Percentiles rank a stretch among this genome's conserved stretches.
phyloP scores from a whole-genome alignment of 2,797 vertebrate species.

The Enteromius fasciolatus region DNA sequence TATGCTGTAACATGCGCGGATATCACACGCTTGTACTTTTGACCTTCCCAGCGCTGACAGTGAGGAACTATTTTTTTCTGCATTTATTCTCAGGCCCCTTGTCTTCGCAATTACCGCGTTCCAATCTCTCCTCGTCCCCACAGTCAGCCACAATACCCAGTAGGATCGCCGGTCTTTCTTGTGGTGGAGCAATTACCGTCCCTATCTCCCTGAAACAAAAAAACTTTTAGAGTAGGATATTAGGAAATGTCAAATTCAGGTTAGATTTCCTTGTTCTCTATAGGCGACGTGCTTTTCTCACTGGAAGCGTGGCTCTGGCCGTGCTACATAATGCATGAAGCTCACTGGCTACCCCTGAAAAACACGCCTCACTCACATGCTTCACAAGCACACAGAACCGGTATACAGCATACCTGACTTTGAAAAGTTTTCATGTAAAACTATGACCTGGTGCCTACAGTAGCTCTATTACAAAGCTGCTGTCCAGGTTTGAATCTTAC shows the following conservation, averaged over 20 bases:
- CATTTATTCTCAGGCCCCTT: conserved; percentile 81
- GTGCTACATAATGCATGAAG: conserved; percentile 78
- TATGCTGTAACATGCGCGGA: conserved; percentile 74
- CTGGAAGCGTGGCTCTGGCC: conserved; percentile 72
- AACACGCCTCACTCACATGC: not conserved
- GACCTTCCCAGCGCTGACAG: conserved; percentile 82
- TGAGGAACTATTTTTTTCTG: conserved; percentile 67
- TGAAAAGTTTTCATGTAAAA: conserved; percentile 5
- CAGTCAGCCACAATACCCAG: conserved; percentile 83
- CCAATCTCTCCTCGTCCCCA: conserved; percentile 81
- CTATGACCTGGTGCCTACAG: not conserved
- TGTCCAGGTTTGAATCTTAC: not conserved
- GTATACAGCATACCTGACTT: not conserved
- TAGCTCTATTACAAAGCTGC: not conserved
- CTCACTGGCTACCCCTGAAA: conserved; percentile 42
- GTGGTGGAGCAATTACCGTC: conserved; percentile 81
- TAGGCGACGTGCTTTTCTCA: conserved; percentile 70
- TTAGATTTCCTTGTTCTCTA: conserved; percentile 82
- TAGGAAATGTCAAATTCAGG: conserved; percentile 86
- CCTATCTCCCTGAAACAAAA: conserved; percentile 82
- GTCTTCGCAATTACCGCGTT: conserved; percentile 85
- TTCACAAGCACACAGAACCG: not conserved
- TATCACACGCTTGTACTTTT: conserved; percentile 80
- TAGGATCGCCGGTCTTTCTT: conserved; percentile 80
- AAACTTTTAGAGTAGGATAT: conserved; percentile 81